Evolutionary conservation across 2,888 invertebrate species (phyloP), one percentile per base, ranked within the genome.

Genomic region (Eupeodes luniger): DNA sequence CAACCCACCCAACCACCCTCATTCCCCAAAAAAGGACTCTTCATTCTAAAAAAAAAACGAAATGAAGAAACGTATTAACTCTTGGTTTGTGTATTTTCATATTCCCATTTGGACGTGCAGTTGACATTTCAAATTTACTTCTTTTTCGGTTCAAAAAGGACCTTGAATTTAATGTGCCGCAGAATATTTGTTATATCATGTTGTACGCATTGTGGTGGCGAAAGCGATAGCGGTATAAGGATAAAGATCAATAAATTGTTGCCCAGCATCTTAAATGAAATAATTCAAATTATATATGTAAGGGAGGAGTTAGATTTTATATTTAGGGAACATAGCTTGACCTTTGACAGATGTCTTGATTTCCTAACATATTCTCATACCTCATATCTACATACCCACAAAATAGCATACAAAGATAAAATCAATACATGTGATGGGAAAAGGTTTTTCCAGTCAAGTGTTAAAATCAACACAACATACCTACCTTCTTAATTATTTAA

Each of bases 61-160:
- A 40, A 5, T 40, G 16, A 51, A 62, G 66, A n/a, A 34, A 49
- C 9, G 16, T 70, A 70, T 70, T 70, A 70, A 55, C 72, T 57
- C 27, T 72, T 47, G 57, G 72, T 72, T 72, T 72, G 70, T 72
- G n/a, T 72, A 59, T 72, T 59, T 59, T 72, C 57, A 72, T 72
- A 72, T 72, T 72, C 72, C 72, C 72, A 72, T 59, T 72, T 72
- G 72, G 72, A 59, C 72, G 34, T 72, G 72, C 72, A 72, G 57
- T 72, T 72, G 72, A 72, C 72, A 72, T 72, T 72, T 59, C 57
- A 72, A 72, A 72, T 72, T 72, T 72, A 72, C 72, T 72, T 72
- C 72, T 59, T 72, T 72, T 59, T 59, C 72, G 57, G 59, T 72
- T 47, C 44, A 47, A 40, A 59, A 59, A 47, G 11, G 34, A 70